A percentile compares a stretch with the other conserved stretches of the same genome.
Evolutionary conservation across 2,888 invertebrate genomes (phyloP).

Genomic region (Leptothorax acervorum): DNA sequence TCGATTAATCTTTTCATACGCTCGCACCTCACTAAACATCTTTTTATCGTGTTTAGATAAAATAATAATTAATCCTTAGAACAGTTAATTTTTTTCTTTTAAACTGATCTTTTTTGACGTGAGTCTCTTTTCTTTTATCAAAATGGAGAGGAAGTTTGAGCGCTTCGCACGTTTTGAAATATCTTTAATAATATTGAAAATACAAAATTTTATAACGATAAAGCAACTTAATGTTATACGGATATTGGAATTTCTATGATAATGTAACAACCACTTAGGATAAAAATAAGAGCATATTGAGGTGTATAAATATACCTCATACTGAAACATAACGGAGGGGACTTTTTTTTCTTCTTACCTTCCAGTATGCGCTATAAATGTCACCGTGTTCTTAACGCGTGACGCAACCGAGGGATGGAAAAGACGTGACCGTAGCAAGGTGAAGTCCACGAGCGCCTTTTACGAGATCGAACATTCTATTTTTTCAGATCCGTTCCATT

Average conservation of each 20-base stretch:
- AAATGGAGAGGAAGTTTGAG: not conserved
- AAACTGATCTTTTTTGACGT: not conserved
- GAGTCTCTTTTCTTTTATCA: not conserved
- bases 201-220: constrained; percentile 1
- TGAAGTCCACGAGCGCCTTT: constrained; percentile 20
- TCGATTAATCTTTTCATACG: constrained; percentile 57
- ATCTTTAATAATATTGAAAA: not conserved
- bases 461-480: constrained; percentile 1
- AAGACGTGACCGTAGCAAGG: constrained; percentile 14
- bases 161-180: not conserved
- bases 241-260: constrained; percentile 43
- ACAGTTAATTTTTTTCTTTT: not conserved
- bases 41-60: not conserved
- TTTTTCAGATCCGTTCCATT: constrained; percentile 4
- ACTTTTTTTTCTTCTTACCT: constrained; percentile 24
- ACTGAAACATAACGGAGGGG: constrained; percentile 1
- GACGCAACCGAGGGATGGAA: constrained; percentile 3
- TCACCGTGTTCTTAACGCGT: constrained; percentile 7
- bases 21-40: not conserved
- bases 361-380: constrained; percentile 27
- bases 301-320: constrained; percentile 20
- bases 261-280: constrained; percentile 24
- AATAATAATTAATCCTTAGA: constrained; percentile 10
- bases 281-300: constrained; percentile 34
- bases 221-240: not conserved